Evolutionary conservation across 2,113 vertebrate genomes (phyloP).

Genomic region (Cyanoramphus novaezelandiae): DNA sequence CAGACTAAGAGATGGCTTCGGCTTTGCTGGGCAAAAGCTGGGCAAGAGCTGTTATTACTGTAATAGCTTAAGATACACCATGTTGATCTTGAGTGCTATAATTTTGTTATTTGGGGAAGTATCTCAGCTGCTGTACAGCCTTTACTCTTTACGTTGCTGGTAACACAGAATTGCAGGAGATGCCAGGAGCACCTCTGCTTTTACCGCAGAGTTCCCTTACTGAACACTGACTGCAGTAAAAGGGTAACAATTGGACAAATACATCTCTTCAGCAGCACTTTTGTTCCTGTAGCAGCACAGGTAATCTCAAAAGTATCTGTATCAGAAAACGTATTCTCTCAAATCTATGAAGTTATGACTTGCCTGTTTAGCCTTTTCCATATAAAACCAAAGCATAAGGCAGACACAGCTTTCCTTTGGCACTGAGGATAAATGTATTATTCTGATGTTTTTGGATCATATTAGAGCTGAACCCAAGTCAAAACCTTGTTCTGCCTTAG

Average conservation of each 20-base stretch:
- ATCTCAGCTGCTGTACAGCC: neutral
- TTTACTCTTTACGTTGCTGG: neutral
- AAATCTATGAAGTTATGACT: neutral
- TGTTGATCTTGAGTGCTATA: neutral
- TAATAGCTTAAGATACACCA: neutral
- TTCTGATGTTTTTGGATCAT: neutral
- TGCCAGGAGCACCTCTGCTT: neutral
- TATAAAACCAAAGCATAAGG: neutral
- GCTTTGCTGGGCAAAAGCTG: neutral
- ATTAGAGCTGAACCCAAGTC: neutral
- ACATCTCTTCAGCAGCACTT: fast-evolving
- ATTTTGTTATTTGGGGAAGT: neutral
- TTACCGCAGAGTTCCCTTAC: neutral
- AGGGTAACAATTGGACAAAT: neutral
- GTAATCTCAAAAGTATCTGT: neutral
- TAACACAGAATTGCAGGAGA: neutral
- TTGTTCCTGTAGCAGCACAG: neutral
- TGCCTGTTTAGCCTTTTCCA: neutral
- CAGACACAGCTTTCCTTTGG: neutral
- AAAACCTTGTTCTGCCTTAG: neutral
- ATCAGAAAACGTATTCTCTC: neutral
- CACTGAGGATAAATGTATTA: neutral
- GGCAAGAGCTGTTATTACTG: neutral
- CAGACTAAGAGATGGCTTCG: neutral
- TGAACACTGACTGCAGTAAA: neutral